Conservation (phyloP, 2,113 vertebrate genomes). For the Podarcis cretensis region DNA sequence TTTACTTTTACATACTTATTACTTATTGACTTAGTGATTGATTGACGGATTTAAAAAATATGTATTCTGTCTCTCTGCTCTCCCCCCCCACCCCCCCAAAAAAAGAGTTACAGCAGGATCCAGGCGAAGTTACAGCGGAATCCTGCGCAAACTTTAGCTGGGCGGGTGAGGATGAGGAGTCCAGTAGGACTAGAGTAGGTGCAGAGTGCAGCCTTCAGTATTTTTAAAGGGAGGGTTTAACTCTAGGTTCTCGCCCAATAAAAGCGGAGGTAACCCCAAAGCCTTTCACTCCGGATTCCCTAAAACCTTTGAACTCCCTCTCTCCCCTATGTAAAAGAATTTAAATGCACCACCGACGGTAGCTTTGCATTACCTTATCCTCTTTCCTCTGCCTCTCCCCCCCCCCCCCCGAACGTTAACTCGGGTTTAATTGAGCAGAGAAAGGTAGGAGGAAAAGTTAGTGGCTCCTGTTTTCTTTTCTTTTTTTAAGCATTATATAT, state of each 20-base stretch:
- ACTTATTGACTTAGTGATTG: not conserved
- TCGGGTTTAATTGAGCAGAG: too few species aligned
- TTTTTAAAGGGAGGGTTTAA: not conserved
- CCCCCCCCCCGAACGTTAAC: too few species aligned
- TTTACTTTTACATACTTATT: too few species aligned
- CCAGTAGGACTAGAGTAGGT: not conserved
- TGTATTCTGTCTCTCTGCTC: not conserved
- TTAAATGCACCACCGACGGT: not conserved
- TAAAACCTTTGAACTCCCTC: not conserved
- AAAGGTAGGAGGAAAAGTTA: too few species aligned
- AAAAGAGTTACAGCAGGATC: not conserved
- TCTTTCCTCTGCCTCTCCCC: too few species aligned
- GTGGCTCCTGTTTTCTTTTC: conserved; percentile 47
- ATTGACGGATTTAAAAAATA: too few species aligned
- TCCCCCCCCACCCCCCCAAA: not conserved
- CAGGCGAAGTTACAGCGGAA: not conserved
- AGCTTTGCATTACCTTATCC: not conserved
- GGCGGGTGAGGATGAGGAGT: not conserved
- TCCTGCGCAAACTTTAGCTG: not conserved
- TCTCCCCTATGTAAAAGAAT: not conserved
- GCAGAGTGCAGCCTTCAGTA: too few species aligned
- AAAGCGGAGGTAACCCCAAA: not conserved
- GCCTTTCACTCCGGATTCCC: not conserved
- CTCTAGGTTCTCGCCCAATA: not conserved
- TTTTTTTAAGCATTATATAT: too few species aligned